phyloP scores from a whole-genome alignment of 2,888 invertebrate genomes.

The Allolobophora icterica region DNA sequence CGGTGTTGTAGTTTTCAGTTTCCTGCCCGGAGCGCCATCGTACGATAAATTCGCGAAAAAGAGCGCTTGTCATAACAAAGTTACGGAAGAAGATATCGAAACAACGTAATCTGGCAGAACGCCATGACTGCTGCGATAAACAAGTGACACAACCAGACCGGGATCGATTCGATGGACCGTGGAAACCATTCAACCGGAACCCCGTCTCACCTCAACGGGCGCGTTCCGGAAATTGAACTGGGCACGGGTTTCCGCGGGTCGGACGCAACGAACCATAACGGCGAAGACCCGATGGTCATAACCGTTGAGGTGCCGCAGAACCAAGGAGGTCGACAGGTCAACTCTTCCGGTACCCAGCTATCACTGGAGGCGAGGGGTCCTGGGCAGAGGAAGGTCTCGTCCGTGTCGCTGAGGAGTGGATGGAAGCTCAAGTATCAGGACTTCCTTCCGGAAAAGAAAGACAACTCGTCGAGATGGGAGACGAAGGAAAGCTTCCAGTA shows the following conservation, averaged over 20 bases:
- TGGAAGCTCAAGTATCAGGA: slow-evolving; percentile 44
- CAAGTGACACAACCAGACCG: neutral
- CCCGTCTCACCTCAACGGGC: slow-evolving; percentile 28
- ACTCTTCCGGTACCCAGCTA: slow-evolving; percentile 28
- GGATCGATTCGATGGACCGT: slow-evolving; percentile 9
- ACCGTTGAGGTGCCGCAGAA: slow-evolving; percentile 32
- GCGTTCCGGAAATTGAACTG: neutral
- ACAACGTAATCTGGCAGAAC: neutral
- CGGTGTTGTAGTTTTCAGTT: neutral
- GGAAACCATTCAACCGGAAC: neutral
- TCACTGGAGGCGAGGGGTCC: slow-evolving; percentile 18
- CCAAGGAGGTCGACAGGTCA: neutral
- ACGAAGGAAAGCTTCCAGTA: slow-evolving; percentile 31
- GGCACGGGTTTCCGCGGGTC: neutral
- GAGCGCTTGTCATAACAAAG: neutral
- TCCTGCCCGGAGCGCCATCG: neutral
- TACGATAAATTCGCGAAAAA: neutral
- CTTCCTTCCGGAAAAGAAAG: slow-evolving; percentile 36
- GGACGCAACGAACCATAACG: neutral
- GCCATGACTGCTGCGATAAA: neutral
- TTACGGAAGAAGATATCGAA: too few relatives aligned
- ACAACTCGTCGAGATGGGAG: neutral
- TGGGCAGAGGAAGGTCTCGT: slow-evolving; percentile 26
- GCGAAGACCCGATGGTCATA: slow-evolving; percentile 25
- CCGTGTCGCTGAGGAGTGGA: slow-evolving; percentile 26